Base-by-base conservation (phyloP, 2,797 vertebrate species). In the Gorsachius magnificus region DNA sequence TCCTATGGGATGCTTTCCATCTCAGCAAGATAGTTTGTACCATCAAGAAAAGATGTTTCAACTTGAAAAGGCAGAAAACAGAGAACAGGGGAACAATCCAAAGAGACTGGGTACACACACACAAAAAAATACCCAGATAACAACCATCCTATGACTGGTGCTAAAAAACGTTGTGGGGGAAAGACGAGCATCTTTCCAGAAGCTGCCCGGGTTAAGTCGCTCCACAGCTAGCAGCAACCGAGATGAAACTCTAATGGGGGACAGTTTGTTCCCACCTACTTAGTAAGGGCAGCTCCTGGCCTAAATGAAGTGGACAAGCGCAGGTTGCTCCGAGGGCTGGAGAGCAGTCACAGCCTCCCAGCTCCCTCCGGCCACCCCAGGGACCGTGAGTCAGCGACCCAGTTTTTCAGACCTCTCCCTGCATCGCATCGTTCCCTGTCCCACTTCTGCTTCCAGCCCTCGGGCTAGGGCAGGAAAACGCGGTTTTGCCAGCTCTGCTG, bases 81-180 rank as follows among this genome's bases (percentile, higher is more conserved):
- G 43, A 80, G 19, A 64, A 84, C 17, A 15, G 28, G 9, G 11
- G 15, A 65, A 36, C 26, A 51, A 46, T 38, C 24, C 35, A 60
- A 63, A 57, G 25, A 65, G 45, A 12, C 25, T 16, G 9, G 6
- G 35, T 25, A 60, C 8, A 13, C 5, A 54, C 8, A 57, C 20
- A 50, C 24, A 58, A 9, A 50, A 46, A 76, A 50, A 3, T 33
- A 53, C 17, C 6, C 20, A 48, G 26, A 11, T 31, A 70, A 28
- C 20, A 33, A 41, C 33, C 78, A 20, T 26, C 53, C 35, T 88
- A n/a, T 2, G 14, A 10, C 7, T 15, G 10, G 33, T 29, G 54
- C 58, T 70, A 66, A 80, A 76, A 90, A 61, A 10, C 13, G 22
- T 1, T 0, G 0, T 0, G 1, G 18, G 19, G 20, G 19, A 5